Evolutionary conservation across 2,888 invertebrate genomes (phyloP), one percentile per base, ranked within the genome.

Genomic region (Schizotus pectinicornis): DNA sequence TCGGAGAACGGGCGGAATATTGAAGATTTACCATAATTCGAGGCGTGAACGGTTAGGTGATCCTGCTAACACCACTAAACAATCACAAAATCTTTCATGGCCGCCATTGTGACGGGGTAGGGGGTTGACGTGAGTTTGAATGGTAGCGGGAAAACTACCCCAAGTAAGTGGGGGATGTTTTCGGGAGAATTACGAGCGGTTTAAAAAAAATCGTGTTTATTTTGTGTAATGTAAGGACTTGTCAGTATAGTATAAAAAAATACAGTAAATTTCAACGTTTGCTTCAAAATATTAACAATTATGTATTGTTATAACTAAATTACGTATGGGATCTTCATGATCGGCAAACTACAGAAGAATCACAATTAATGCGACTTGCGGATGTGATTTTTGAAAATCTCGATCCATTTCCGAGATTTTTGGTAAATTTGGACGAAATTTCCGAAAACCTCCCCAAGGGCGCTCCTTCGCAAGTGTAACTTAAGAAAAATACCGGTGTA

Each of bases 21-120:
- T 9, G n/a, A 12, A 9, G n/a, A n/a, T 41, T 57, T 45, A 56
- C 55, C 55, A 56, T 50, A 39, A 47, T 47, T 51, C 52, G 48
- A 52, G 43, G 52, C 52, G 37, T 38, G 46, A 51, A 41, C 38
- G 14, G 48, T 41, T 45, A 39, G 14, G 42, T 32, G 12, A 32
- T 30, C 33, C 13, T 48, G 30, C 12, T 36, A 43, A 43, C 35
- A 37, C 49, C 38, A 58, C 58, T 55, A 66, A 64, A 62, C 55
- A 61, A 55, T 67, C 57, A 55, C 63, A 62, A 59, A 57, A 61
- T 62, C 57, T 57, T 42, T 54, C 49, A 54, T 54, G 59, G 47
- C 63, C 65, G 68, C 68, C 68, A 68, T 68, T 63, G 59, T 64
- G 59, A 35, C 59, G 51, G 60, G 61, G 63, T 59, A 58, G 58